Evolutionary conservation across 2,888 invertebrate genomes (phyloP).

Genomic region (Cantharis flavilabris): DNA sequence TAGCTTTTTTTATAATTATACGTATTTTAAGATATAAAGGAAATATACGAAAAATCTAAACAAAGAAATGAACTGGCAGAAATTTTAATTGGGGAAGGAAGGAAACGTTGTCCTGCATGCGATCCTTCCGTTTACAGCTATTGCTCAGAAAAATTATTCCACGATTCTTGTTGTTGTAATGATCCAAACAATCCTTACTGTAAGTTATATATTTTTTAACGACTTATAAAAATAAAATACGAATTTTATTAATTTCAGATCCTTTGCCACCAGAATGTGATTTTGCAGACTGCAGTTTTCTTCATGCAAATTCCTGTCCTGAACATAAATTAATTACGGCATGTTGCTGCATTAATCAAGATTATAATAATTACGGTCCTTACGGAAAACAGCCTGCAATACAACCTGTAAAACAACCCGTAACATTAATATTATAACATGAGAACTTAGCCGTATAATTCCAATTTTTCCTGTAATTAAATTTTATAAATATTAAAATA

Average conservation of each 20-base stretch:
- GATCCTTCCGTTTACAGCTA: conserved; percentile 79
- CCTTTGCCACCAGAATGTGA: conserved; percentile 66
- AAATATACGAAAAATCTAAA: neutral
- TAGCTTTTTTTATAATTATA: neutral
- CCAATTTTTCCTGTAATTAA: neutral
- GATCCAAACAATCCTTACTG: conserved; percentile 56
- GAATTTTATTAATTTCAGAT: conserved; percentile 50
- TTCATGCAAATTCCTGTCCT: conserved; percentile 75
- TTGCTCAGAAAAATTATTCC: conserved; percentile 74
- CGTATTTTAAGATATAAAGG: neutral
- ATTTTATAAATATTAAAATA: neutral
- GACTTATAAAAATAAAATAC: neutral
- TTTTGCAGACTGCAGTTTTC: conserved; percentile 70
- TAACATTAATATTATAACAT: neutral
- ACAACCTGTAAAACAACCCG: neutral
- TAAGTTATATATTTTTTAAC: conserved; percentile 39
- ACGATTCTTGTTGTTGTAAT: conserved; percentile 78
- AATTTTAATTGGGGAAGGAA: neutral
- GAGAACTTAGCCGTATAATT: neutral
- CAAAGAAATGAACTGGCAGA: neutral
- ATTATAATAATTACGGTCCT: neutral
- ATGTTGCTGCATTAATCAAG: conserved; percentile 66
- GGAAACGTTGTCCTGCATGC: conserved; percentile 68
- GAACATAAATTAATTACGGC: conserved; percentile 73
- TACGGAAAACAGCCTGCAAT: neutral